Evolutionary conservation across 2,113 vertebrate genomes (phyloP).

Genomic region (Puma concolor): DNA sequence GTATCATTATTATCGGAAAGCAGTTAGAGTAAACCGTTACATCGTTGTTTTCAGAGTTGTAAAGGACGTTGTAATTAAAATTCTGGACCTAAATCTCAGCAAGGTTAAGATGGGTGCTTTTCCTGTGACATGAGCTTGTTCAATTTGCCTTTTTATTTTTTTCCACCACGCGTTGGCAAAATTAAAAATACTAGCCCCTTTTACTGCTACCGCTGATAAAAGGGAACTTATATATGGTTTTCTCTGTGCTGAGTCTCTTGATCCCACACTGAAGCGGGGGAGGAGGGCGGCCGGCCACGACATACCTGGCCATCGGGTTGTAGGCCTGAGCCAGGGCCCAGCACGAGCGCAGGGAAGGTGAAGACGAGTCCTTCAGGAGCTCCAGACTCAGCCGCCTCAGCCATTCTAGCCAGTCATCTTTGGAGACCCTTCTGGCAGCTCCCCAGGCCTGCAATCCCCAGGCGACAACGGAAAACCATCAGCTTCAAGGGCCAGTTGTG

Average conservation of each 20-base stretch:
- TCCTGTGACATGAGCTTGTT: not conserved
- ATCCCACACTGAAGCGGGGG: accelerated
- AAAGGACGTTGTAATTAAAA: constrained; percentile 14
- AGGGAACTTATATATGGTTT: accelerated
- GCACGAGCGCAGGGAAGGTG: constrained; percentile 96
- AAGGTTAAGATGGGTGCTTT: not conserved
- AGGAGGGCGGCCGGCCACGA: not conserved
- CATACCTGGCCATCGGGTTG: constrained; percentile 98
- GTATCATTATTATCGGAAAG: not conserved
- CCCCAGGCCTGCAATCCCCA: constrained; percentile 93
- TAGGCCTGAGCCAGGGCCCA: constrained; percentile 99
- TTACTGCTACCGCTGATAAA: not conserved
- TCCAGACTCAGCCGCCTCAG: constrained; percentile 95
- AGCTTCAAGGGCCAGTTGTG: not conserved
- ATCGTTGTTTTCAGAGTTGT: not conserved
- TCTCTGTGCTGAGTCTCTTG: not conserved
- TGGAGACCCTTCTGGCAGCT: constrained; percentile 97
- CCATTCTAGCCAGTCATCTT: constrained; percentile 99
- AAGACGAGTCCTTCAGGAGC: constrained; percentile 97
- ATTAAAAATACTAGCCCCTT: not conserved
- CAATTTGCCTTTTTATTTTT: not conserved
- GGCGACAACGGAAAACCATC: not conserved
- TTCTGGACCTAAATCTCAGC: not conserved
- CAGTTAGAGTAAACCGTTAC: not conserved
- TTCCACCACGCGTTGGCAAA: not conserved